phyloP scores from a whole-genome alignment of 2,797 vertebrate genomes.

The Psittacula echo region DNA sequence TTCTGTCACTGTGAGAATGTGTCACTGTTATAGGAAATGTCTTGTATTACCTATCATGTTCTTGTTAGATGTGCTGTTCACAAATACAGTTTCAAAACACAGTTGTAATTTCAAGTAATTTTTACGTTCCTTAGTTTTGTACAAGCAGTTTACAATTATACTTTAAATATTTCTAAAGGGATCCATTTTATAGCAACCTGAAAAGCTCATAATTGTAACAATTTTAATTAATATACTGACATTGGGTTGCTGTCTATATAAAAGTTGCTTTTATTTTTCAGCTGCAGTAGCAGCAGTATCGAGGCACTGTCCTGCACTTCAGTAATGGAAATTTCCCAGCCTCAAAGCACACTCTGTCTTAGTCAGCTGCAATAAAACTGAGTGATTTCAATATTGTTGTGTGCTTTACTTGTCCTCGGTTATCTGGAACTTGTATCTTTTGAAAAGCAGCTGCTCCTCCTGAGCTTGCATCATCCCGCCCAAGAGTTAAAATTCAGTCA shows the following conservation, averaged over 20 bases:
- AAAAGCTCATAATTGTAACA: not conserved
- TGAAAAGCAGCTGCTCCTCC: constrained; percentile 49
- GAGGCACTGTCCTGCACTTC: constrained; percentile 49
- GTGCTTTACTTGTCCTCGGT: constrained; percentile 42
- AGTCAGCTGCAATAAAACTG: constrained; percentile 61
- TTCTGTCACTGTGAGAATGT: not conserved
- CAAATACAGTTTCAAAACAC: not conserved
- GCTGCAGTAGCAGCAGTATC: constrained; percentile 37
- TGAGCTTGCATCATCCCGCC: constrained; percentile 39
- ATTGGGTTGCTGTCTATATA: not conserved
- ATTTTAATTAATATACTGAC: not conserved
- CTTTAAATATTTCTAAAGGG: not conserved
- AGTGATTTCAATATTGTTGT: constrained; percentile 60
- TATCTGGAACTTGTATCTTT: constrained; percentile 56
- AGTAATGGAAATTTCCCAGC: constrained; percentile 71
- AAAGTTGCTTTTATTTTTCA: constrained; percentile 47
- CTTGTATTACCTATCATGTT: not conserved
- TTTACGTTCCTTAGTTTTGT: not conserved
- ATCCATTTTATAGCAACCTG: not conserved
- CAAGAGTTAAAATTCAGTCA: constrained; percentile 34
- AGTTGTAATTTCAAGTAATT: not conserved
- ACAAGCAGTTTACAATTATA: not conserved
- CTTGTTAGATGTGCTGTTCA: not conserved
- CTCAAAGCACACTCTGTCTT: constrained; percentile 55
- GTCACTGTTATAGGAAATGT: not conserved